A percentile compares a stretch with the other conserved stretches of the same genome.
Conservation (phyloP, 2,797 vertebrate genomes). For the Schizopygopsis malacanthus region DNA sequence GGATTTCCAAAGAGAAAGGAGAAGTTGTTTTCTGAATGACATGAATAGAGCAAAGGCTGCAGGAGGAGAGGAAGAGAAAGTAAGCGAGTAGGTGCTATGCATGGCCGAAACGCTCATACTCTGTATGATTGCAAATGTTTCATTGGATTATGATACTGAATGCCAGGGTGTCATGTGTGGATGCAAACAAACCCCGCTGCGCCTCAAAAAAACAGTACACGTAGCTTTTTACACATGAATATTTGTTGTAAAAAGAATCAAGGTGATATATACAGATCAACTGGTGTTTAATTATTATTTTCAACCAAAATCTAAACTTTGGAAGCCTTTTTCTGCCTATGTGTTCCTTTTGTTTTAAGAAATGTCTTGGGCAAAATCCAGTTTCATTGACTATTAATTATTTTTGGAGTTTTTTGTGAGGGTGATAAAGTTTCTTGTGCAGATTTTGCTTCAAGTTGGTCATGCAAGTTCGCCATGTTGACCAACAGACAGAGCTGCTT, state of each 20-base stretch:
- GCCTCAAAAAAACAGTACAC: not conserved
- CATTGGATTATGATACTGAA: conserved; percentile 24
- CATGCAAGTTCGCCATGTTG: not conserved
- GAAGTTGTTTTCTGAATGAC: conserved; percentile 77
- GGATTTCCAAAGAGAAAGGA: conserved; percentile 72
- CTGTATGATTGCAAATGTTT: conserved; percentile 2
- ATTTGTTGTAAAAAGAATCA: not conserved
- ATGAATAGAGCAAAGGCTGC: conserved; percentile 71
- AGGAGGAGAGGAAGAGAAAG: conserved; percentile 65
- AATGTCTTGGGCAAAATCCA: not conserved
- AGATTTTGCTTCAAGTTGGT: not conserved
- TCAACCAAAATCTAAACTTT: not conserved
- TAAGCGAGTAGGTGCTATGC: conserved; percentile 53
- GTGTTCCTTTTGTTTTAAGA: not conserved
- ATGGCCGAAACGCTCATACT: conserved; percentile 27
- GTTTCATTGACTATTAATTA: not conserved
- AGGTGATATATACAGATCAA: not conserved
- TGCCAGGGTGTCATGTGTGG: not conserved
- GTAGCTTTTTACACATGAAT: not conserved
- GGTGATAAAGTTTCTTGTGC: not conserved
- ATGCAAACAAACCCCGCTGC: not conserved
- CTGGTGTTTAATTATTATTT: not conserved
- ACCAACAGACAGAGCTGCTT: not conserved
- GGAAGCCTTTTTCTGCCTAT: not conserved
- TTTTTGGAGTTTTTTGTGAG: not conserved